Base-by-base conservation (phyloP, 2,888 invertebrate species). In the Eupithecia tripunctaria region DNA sequence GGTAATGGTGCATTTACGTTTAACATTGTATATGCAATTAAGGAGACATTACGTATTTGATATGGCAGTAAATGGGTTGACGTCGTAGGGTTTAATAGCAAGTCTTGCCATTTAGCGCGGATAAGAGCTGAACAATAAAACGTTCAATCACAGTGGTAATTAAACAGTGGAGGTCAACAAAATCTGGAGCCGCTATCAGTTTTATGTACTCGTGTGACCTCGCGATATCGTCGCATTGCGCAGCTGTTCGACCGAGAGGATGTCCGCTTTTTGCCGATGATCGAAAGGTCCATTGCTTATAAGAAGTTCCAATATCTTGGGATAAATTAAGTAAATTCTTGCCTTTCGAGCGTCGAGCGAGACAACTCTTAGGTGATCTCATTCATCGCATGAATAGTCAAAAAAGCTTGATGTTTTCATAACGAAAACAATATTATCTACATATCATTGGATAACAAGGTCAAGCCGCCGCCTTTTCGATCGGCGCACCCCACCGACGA, bases 201-300 rank as follows among this genome's bases (percentile, higher is more conserved):
- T 77, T 72, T 77, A 78, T 80, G 82, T 79, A 80, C 78, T 79
- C 81, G 81, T 84, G 82, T 81, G 88, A 88, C 87, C 89, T 88
- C 86, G 83, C 75, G 80, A 79, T 86, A 86, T 82, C 83, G 86
- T 82, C 86, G 88, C 88, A 88, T 78, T 88, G 88, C 88, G 89
- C 88, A 88, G 87, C 85, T 85, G 83, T 75, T 75, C 77, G 77
- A 79, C 72, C 29, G 27, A 72, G 72, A 76, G 77, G 78, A 78
- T 71, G 74, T 71, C 62, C 56, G 67, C 62, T 65, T 79, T 70
- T 70, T 73, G 71, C 68, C 71, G 73, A 63, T 74, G 71, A 76
- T 72, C 72, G 66, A 66, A 36, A 36, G 29, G 62, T 32, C 10
- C 29, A 3, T n/a, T 32, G 32, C 32, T 36, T 63, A 32, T 62